These are phyloP conservation scores for Aspidiotus rigidus DNA, from an alignment of 2,888 invertebrate species.

Conservation along the genomic window DNA sequence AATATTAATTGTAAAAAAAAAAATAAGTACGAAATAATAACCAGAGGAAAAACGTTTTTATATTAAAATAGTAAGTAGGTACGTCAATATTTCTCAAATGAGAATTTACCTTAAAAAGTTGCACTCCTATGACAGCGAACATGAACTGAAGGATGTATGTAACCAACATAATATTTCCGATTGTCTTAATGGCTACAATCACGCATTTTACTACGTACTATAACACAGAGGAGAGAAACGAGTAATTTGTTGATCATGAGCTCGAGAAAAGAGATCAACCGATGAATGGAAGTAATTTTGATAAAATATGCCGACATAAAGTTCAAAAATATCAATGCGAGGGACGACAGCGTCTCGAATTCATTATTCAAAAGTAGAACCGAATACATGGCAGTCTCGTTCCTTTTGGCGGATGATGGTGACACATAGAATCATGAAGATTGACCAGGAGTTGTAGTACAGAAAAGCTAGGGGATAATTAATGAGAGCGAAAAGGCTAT, in stretches of 20 bases:
- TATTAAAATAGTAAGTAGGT: background rate
- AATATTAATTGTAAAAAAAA: too few species aligned
- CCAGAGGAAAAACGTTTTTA: too few species aligned
- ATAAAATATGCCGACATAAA: background rate
- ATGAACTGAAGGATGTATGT: constrained; percentile 99
- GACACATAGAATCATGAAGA: background rate
- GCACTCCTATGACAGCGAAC: constrained; percentile 99
- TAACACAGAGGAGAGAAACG: constrained; percentile 38
- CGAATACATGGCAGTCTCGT: background rate
- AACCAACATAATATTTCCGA: constrained; percentile 99
- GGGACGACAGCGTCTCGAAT: too few species aligned
- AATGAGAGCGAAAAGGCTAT: background rate
- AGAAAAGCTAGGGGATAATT: background rate
- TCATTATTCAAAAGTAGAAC: constrained; percentile 1
- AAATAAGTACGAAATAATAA: too few species aligned
- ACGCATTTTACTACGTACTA: constrained; percentile 99
- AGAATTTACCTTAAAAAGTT: constrained; percentile 91
- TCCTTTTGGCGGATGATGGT: background rate
- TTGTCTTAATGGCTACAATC: constrained; percentile 96
- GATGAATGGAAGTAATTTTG: background rate
- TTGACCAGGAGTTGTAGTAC: background rate
- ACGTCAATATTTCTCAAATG: background rate
- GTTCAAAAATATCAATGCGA: background rate
- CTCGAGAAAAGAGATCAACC: constrained; percentile 38
- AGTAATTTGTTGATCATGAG: constrained; percentile 24